Base-by-base conservation (phyloP, 2,113 vertebrate genomes). In the Vidua chalybeata region DNA sequence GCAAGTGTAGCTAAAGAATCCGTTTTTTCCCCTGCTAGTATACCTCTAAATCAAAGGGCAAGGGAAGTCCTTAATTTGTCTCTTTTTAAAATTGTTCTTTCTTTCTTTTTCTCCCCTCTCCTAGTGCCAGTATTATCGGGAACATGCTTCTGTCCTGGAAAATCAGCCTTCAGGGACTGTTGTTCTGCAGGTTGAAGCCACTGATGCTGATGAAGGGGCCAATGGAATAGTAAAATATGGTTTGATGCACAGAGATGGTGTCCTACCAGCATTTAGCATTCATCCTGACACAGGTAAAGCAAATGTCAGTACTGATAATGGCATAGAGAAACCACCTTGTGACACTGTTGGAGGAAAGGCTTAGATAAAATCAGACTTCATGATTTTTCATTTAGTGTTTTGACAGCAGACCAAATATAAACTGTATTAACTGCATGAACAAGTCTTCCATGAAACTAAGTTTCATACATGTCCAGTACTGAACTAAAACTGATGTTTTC, bases 221-320 rank as follows among this genome's bases (percentile, higher is more conserved):
- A 99, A 99, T 67, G 98, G 99, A n/a, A 78, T 97, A 95, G 99
- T 99, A 86, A 98, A 98, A 48, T 99, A 99, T 8, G 98, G 99
- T 91, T 98, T 99, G 95, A 98, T 99, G 98, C 98, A 99, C 95
- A 98, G 98, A 97, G 98, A 98, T 97, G 98, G 98, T 90, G 98
- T 98, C 17, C 95, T 98, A 6, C 99, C 99, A 6, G 98, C 98
- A 16, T 99, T 99, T 90, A 98, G 96, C 56, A 98, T 99, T 75
- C 98, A 99, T 86, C 98, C 98, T 23, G 98, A 99, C 48, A 99
- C 98, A 72, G 99, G 99, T 99, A 97, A 93, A 72, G 15, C 4
- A 2, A 87, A 43, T 67, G 21, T 28, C 39, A 54, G 31, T 89
- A 43, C 56, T 59, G n/a, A 33, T 74, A 66, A 52, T 59, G 35